phyloP scores from a whole-genome alignment of 2,888 invertebrate genomes.

The Megaustenia siamemsis region DNA sequence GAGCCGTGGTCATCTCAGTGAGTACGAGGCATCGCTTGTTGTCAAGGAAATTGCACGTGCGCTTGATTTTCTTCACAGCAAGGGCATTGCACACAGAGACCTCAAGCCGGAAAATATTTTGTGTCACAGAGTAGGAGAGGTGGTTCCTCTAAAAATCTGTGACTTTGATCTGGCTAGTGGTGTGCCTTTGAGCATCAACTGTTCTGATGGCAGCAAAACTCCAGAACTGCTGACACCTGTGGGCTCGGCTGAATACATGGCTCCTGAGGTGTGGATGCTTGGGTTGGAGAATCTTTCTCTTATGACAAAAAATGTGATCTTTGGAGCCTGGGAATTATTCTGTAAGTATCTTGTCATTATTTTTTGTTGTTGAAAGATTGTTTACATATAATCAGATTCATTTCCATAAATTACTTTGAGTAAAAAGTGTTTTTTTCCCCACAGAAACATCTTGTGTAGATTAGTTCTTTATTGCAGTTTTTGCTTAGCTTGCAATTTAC shows the following conservation, averaged over 20 bases:
- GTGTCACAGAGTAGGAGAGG: constrained; percentile 90
- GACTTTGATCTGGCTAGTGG: constrained; percentile 99
- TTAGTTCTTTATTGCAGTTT: too few species aligned
- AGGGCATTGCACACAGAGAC: constrained; percentile 93
- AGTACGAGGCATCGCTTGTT: constrained; percentile 96
- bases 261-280: constrained; percentile 90
- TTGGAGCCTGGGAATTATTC: constrained; percentile 95
- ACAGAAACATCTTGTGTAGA: too few species aligned
- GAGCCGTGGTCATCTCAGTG: constrained; percentile 94
- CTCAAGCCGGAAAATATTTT: constrained; percentile 99
- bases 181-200: constrained; percentile 83
- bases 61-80: constrained; percentile 95
- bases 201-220: constrained; percentile 90
- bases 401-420: too few species aligned
- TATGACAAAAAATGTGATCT: constrained; percentile 95
- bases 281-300: constrained; percentile 93
- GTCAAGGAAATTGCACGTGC: constrained; percentile 96
- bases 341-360: constrained; percentile 79
- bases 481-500: too few species aligned
- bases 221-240: constrained; percentile 96
- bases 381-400: too few species aligned
- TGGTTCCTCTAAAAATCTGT: constrained; percentile 97
- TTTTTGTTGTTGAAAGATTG: too few species aligned
- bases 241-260: constrained; percentile 83
- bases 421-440: too few species aligned